Percentiles rank a stretch among this genome's conserved stretches.
Conservation (phyloP, 2,113 vertebrate species). For the Labeo rohita region DNA sequence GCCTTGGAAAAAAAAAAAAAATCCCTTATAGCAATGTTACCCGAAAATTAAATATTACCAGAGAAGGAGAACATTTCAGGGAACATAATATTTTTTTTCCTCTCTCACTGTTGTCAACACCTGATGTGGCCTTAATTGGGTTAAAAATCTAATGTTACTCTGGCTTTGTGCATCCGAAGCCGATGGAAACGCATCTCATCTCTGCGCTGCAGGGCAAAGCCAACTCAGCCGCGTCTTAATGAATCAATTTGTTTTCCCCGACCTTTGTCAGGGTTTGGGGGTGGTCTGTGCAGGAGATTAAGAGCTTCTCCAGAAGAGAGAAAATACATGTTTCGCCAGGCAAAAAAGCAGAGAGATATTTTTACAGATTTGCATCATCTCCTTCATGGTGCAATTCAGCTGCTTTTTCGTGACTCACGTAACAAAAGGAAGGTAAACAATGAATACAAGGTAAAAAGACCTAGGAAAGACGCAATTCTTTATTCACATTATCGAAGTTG, state of each 20-base stretch:
- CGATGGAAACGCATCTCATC: slow-evolving; percentile 50
- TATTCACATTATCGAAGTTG: not conserved
- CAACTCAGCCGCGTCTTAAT: slow-evolving; percentile 60
- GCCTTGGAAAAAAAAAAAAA: slow-evolving; percentile 70
- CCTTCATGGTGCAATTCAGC: not conserved
- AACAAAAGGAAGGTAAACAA: slow-evolving; percentile 35
- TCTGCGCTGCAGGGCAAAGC: slow-evolving; percentile 48
- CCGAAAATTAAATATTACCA: slow-evolving; percentile 81
- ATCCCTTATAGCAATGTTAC: slow-evolving; percentile 72
- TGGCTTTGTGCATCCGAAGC: slow-evolving; percentile 64
- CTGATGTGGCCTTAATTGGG: slow-evolving; percentile 75
- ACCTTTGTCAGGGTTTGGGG: slow-evolving; percentile 57
- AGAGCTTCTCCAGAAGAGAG: slow-evolving; percentile 40
- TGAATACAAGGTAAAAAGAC: not conserved
- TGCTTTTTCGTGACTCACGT: slow-evolving; percentile 4
- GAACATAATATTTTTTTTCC: slow-evolving; percentile 66
- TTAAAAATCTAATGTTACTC: slow-evolving; percentile 75
- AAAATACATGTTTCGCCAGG: slow-evolving; percentile 41
- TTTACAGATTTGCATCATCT: slow-evolving; percentile 25
- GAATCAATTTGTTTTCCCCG: slow-evolving; percentile 61
- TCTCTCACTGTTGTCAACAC: slow-evolving; percentile 69
- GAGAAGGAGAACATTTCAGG: slow-evolving; percentile 74
- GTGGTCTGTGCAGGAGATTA: slow-evolving; percentile 50
- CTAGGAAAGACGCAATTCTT: not conserved
- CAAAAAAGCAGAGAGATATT: slow-evolving; percentile 19